Base-by-base conservation (phyloP, 2,113 vertebrate species). In the Calypte anna region DNA sequence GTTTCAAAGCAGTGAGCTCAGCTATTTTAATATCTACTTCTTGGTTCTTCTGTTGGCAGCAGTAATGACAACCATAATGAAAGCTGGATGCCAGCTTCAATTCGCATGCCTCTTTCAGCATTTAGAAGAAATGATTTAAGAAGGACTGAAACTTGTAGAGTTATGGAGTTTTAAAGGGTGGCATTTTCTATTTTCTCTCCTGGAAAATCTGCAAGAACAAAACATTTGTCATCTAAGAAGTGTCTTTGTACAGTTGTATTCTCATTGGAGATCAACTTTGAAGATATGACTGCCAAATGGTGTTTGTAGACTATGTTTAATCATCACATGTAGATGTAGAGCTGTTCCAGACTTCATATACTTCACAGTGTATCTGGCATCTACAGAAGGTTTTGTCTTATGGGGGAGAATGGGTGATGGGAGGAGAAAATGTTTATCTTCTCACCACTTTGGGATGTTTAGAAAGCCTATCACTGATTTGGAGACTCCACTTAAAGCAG, bases 1-100 rank as follows among this genome's bases (percentile, higher is more conserved):
- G 30, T 91, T 96, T 88, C 88, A 46, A 90, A 38, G 51, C 86
- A 96, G 93, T 94, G 72, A 91, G 86, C 79, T 94, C 90, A 95
- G 67, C 53, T 91, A 88, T 80, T 91, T 85, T 90, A 77, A 44
- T 94, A 95, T 80, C 88, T 93, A 8, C 46, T 91, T 59, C 68
- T 95, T 91, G 85, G 79, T 95, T 92, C 63, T 93, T 61, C 64
- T 95, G 23, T 94, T 95, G 87, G 87, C 90, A 90, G 82, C 72
- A 82, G 55, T 62, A 73, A 18, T 46, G 77, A 63, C 43, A 2
- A 69, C 67, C 40, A 72, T 92, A 85, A 89, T 78, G 87, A 90
- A 78, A 90, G 75, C 75, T 81, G 38, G 38, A 30, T 94, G 82
- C 87, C 85, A 91, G 50, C 44, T 90, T 87, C 58, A 33, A 3